These are phyloP conservation scores for Eremobia ochroleuca DNA, from an alignment of 2,888 invertebrate genomes.

Conservation along the genomic window DNA sequence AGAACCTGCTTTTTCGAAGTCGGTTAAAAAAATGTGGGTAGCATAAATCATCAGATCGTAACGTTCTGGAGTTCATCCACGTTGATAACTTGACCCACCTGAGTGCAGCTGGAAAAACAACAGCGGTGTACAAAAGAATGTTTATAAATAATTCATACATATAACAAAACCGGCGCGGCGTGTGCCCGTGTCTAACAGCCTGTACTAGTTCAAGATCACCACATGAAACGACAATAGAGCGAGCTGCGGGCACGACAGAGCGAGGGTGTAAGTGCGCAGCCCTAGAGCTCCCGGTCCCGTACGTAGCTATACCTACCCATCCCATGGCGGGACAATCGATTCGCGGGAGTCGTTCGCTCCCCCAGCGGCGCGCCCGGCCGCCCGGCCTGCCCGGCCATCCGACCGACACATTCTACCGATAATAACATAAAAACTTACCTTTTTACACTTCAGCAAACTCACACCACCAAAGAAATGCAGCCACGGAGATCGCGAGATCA, in stretches of 20 bases:
- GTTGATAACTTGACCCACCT: slow-evolving; percentile 53
- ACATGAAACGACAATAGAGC: slow-evolving; percentile 78
- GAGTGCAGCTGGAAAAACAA: slow-evolving; percentile 69
- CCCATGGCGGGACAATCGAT: slow-evolving; percentile 86
- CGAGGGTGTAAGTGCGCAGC: slow-evolving; percentile 78
- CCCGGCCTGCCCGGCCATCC: slow-evolving; percentile 71
- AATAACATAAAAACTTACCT: slow-evolving; percentile 86
- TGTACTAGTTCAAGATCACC: slow-evolving; percentile 79
- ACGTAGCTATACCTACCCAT: slow-evolving; percentile 69
- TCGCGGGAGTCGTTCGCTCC: slow-evolving; percentile 81
- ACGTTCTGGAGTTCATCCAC: slow-evolving; percentile 36
- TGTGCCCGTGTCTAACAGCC: slow-evolving; percentile 55
- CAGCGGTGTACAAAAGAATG: slow-evolving; percentile 66
- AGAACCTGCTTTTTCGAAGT: too few relatives aligned
- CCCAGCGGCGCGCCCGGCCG: slow-evolving; percentile 77
- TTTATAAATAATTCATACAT: slow-evolving; percentile 81
- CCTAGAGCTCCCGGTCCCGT: slow-evolving; percentile 64
- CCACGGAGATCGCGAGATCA: slow-evolving; percentile 86
- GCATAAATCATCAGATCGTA: slow-evolving; percentile 31
- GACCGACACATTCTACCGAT: slow-evolving; percentile 74
- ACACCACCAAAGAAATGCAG: slow-evolving; percentile 86
- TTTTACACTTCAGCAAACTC: slow-evolving; percentile 86
- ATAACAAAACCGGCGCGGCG: slow-evolving; percentile 71
- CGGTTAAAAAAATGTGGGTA: slow-evolving; percentile 52
- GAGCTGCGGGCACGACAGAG: slow-evolving; percentile 75